These are phyloP conservation scores for Donacobius atricapilla DNA, from an alignment of 2,113 vertebrate genomes.

Conservation along the genomic window DNA sequence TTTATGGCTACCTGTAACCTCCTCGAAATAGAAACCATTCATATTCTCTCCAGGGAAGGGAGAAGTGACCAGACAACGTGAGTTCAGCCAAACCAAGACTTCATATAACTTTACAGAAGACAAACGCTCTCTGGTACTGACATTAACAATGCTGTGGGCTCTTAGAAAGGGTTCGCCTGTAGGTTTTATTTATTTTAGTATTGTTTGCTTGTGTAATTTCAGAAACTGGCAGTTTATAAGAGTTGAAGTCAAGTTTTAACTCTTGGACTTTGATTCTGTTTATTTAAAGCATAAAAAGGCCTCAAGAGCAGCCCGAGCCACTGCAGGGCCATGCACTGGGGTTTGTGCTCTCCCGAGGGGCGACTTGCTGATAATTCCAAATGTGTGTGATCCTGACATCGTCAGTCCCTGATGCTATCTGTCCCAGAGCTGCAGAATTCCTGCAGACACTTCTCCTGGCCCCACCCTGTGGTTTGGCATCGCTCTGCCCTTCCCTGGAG, in stretches of 20 bases:
- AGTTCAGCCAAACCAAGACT: conserved; percentile 64
- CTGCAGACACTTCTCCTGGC: neutral
- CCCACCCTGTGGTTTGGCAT: conserved; percentile 8
- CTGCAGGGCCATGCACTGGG: neutral
- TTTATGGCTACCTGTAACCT: conserved; percentile 65
- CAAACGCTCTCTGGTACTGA: conserved; percentile 28
- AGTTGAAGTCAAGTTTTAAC: neutral
- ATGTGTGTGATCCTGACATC: neutral
- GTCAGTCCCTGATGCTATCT: neutral
- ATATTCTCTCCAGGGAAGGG: conserved; percentile 39
- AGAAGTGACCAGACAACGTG: conserved; percentile 49
- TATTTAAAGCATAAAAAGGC: neutral
- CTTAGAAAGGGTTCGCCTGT: neutral
- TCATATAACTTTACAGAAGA: conserved; percentile 26
- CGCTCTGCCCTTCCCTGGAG: neutral
- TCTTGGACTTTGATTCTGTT: conserved; percentile 29
- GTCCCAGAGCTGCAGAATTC: neutral
- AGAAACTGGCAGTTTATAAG: conserved; percentile 6
- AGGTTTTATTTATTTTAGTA: conserved; percentile 26
- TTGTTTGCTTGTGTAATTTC: conserved; percentile 19
- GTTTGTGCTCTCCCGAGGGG: neutral
- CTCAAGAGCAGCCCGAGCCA: neutral
- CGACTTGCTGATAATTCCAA: neutral
- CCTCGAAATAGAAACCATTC: conserved; percentile 59
- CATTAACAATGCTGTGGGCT: conserved; percentile 23